Percentiles rank a stretch among this genome's conserved stretches.
Conservation (phyloP, 2,797 vertebrate species). For the Heterohyrax brucei region DNA sequence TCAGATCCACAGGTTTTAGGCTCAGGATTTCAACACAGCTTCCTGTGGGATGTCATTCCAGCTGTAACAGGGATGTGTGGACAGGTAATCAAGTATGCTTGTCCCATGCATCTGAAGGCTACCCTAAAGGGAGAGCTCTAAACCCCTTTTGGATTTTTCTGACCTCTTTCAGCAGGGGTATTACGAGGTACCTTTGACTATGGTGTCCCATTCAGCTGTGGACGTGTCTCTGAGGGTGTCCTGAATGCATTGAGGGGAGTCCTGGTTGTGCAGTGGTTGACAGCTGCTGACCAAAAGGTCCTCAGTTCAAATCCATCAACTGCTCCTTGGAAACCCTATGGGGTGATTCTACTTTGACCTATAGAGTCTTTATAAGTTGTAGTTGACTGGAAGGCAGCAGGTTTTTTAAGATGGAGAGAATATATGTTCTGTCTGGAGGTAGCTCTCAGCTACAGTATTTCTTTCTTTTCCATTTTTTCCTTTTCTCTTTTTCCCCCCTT, state of each 20-base stretch:
- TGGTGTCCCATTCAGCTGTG: not conserved
- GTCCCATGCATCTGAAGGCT: not conserved
- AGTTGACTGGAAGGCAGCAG: no score
- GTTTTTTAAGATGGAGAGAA: not conserved
- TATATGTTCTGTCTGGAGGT: not conserved
- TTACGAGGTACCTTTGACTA: not conserved
- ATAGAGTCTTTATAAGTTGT: no score
- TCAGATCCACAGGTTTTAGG: not conserved
- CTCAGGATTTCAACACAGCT: not conserved
- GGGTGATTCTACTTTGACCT: no score
- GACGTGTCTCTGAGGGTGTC: constrained; percentile 17
- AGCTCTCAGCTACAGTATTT: not conserved
- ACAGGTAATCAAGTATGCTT: not conserved
- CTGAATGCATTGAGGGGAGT: not conserved
- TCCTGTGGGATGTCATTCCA: not conserved
- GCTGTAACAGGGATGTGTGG: not conserved
- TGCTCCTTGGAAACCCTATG: no score
- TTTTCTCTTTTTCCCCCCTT: not conserved
- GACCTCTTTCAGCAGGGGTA: not conserved
- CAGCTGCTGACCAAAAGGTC: no score
- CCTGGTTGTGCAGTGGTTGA: no score
- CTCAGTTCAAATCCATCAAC: no score
- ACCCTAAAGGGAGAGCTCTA: not conserved
- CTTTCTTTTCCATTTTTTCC: constrained; percentile 32
- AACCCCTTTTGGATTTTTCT: constrained; percentile 22